Evolutionary conservation across 2,113 vertebrate genomes (phyloP).

Genomic region (Tachysurus vachellii): DNA sequence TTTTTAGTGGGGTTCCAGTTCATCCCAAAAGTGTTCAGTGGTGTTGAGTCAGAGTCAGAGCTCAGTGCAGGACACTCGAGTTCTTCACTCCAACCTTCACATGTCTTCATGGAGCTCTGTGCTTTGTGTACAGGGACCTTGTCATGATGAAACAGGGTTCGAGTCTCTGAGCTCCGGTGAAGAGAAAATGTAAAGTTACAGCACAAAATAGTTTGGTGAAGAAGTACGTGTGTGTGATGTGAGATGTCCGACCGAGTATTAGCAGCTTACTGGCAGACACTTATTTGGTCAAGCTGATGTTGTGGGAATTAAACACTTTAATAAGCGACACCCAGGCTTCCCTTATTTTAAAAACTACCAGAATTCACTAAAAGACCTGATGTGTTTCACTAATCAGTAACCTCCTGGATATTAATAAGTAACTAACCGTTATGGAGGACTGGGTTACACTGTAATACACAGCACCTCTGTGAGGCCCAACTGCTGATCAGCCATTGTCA

Average conservation of each 20-base stretch:
- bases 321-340: neutral
- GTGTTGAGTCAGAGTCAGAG: too few species aligned
- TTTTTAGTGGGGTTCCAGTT: too few species aligned
- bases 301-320: neutral
- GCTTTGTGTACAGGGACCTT: neutral
- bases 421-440: slow-evolving; percentile 44
- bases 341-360: neutral
- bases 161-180: neutral
- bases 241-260: neutral
- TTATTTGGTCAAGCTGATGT: neutral
- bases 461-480: slow-evolving; percentile 38
- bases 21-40: too few species aligned
- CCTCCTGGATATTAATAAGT: slow-evolving; percentile 52
- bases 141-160: neutral
- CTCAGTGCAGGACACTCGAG: too few species aligned
- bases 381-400: slow-evolving; percentile 4
- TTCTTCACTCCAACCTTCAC: neutral
- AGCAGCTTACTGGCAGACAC: neutral
- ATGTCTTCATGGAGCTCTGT: neutral
- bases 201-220: neutral
- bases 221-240: neutral
- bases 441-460: slow-evolving; percentile 63
- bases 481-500: slow-evolving; percentile 65
- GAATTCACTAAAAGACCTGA: neutral
- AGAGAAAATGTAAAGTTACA: neutral